Base-by-base conservation (phyloP, 1,140 invertebrate species). In the Branchinecta lindahli region DNA sequence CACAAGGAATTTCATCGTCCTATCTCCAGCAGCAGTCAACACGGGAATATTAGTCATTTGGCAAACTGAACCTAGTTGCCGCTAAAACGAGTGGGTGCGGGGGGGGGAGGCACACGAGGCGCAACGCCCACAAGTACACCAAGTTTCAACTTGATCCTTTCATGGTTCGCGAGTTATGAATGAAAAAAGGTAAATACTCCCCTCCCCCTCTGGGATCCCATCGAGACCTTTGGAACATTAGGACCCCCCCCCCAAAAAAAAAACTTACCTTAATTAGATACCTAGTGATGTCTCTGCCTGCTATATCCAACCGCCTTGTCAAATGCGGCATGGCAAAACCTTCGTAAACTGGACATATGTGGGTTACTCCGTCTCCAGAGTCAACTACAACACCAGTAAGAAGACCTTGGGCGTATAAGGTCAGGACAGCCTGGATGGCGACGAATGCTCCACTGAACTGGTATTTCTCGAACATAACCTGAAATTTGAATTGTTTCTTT, bases 381-480 rank as follows among this genome's bases (percentile, higher is more conserved):
- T 99, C 97, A 2, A 99, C 92, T 0, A 99, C 97, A 10, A 99
- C 95, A 65, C 97, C 97, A 66, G 94, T 98, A 20, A 98, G 84
- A 3, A 99, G 83, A 72, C 94, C 97, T 85, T 99, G 96, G 71
- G 97, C 96, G 79, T 99, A 99, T 45, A 99, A 81, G 2, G 97
- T 98, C 33, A 99, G 82, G 66, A 99, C 96, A 47, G 97, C 97
- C 80, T 97, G 94, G 70, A 99, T 96, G 33, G 96, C 96, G 74
- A 99, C 90, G 76, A 97, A 97, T 21, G 92, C 87, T 72, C 93
- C 92, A 79, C 92, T 87, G 80, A 99, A 99, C 44, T 88, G 86
- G 78, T 99, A 99, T 77, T 96, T 96, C 80, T 99, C 97, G 82
- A 99, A 99, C 96, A 99, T 99, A 8, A 95, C 88, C 91, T 95